These are phyloP conservation scores for Drosophila longiperda DNA, from an alignment of 2,888 invertebrate species.

Conservation along the genomic window DNA sequence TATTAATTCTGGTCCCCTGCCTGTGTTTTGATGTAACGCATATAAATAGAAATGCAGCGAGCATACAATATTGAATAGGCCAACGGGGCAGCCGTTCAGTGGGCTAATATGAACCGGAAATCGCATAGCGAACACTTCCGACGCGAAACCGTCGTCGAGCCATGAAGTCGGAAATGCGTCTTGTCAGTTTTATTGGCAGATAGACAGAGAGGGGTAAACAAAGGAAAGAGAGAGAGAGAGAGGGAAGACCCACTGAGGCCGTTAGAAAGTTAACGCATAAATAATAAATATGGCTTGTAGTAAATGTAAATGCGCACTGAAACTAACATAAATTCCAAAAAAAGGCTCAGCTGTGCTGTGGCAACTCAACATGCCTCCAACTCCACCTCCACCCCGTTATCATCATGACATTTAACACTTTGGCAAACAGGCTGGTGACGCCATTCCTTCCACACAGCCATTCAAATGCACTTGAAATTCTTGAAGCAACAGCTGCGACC, in stretches of 20 bases:
- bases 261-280: conserved; percentile 48
- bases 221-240: conserved; percentile 7
- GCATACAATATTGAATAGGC: conserved; percentile 51
- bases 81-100: conserved; percentile 21
- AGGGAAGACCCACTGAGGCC: not conserved
- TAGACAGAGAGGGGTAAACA: not conserved
- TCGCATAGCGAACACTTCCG: conserved; percentile 45
- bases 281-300: conserved; percentile 76
- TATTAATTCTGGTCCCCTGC: conserved; percentile 42
- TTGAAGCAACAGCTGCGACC: conserved; percentile 77
- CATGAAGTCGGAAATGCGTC: conserved; percentile 58
- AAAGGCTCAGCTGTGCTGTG: conserved; percentile 62
- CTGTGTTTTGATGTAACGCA: conserved; percentile 8
- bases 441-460: conserved; percentile 59
- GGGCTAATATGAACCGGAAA: conserved; percentile 62
- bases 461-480: conserved; percentile 81
- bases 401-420: conserved; percentile 80
- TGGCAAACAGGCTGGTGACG: conserved; percentile 65
- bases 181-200: conserved; percentile 60
- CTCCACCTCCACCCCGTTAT: conserved; percentile 4
- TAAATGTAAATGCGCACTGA: conserved; percentile 74
- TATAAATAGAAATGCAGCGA: conserved; percentile 53
- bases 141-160: conserved; percentile 4
- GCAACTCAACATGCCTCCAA: not conserved
- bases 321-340: conserved; percentile 69